Evolutionary conservation across 2,797 vertebrate genomes (phyloP), one percentile per base, ranked within the genome.

Genomic region (Pipistrellus nathusii): DNA sequence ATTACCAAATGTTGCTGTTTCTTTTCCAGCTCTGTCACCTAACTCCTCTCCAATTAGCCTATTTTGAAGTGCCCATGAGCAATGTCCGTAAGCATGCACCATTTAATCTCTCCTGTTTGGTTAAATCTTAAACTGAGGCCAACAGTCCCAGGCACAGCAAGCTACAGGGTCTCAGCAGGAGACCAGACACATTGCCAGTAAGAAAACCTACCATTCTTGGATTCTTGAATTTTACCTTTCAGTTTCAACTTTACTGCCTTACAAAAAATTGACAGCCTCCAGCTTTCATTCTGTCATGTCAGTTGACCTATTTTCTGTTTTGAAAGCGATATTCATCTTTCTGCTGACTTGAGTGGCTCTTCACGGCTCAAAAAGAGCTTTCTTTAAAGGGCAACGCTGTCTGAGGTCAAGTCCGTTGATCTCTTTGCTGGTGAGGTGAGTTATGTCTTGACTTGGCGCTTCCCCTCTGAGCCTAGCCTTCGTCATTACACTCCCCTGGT

Each of bases 241-340:
- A 17, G 80, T 77, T 84, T 93, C 41, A 73, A 46, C 20, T 83
- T 93, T 76, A 57, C 38, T 82, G n/a, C 51, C 23, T 83, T 94
- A 55, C n/a, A 51, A 35, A 83, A 71, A 64, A 44, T 66, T 11
- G 80, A 62, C 41, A 84, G 11, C 46, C 85, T 30, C 55, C 20
- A 81, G 73, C 41, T 76, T 95, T 85, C 71, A n/a, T 72, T 78
- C 59, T 64, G 73, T 75, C 66, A 9, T 83, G 80, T 44, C 78
- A 64, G 75, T 59, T 96, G 95, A 91, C 83, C 85, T 72, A 21
- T 92, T 97, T 95, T 93, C 86, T 81, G 46, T 85, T 88, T 72
- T 59, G 68, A 92, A 95, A 94, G 66, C 11, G 4, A 27, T 80
- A 46, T 86, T 81, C 66, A 94, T 88, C 77, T 93, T 94, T 78